phyloP scores from a whole-genome alignment of 2,113 vertebrate species.

The Pachycephala philippinensis region DNA sequence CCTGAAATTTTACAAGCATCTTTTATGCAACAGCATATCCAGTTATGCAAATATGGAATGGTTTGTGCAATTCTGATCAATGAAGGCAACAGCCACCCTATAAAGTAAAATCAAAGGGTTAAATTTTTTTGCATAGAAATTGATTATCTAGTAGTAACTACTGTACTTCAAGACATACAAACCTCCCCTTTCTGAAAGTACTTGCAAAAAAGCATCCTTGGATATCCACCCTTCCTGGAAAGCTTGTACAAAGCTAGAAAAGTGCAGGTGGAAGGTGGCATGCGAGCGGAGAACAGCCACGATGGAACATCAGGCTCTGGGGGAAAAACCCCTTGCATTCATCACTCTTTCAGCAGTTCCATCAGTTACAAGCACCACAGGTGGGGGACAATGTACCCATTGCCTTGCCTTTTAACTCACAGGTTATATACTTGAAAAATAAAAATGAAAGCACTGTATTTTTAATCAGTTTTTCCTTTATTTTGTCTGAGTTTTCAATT shows the following conservation, averaged over 20 bases:
- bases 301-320: neutral
- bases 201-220: neutral
- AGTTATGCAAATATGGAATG: neutral
- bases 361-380: neutral
- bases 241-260: neutral
- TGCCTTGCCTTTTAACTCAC: neutral
- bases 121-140: neutral
- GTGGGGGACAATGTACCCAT: rapidly evolving
- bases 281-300: rapidly evolving
- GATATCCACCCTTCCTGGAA: neutral
- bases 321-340: neutral
- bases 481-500: neutral
- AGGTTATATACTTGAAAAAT: neutral
- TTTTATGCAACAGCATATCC: neutral
- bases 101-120: neutral
- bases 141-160: neutral
- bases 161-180: neutral
- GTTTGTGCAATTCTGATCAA: neutral
- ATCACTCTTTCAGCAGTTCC: neutral
- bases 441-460: neutral
- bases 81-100: neutral
- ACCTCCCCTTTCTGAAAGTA: neutral
- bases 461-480: neutral
- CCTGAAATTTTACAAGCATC: neutral
- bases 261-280: neutral